Conservation (phyloP, 92 coral and sea anemone genomes). For the Phenganax subtilis region DNA sequence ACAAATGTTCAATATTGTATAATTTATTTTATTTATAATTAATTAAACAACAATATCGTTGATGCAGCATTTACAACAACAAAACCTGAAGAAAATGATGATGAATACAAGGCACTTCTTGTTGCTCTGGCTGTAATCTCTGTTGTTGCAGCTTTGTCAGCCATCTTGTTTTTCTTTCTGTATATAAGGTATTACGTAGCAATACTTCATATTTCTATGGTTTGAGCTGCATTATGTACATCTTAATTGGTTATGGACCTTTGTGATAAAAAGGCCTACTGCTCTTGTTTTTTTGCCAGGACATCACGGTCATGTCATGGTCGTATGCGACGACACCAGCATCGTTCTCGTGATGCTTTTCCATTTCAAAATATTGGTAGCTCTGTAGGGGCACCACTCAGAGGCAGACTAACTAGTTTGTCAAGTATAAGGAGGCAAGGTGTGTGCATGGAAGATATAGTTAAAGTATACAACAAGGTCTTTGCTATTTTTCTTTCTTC, state of each 20-base stretch:
- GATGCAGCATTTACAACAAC: neutral
- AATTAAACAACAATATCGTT: neutral
- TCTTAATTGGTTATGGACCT: neutral
- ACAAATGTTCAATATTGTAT: too few relatives aligned
- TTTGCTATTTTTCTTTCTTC: neutral
- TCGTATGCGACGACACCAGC: neutral
- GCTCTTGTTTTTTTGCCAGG: neutral
- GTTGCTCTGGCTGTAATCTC: constrained; percentile 9
- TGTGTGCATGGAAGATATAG: neutral
- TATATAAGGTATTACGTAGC: constrained; percentile 28
- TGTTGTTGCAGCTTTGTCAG: constrained; percentile 25
- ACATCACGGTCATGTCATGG: neutral
- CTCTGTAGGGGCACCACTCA: neutral
- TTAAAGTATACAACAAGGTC: constrained; percentile 7
- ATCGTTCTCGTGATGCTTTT: neutral
- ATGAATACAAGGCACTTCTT: neutral
- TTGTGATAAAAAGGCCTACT: too few relatives aligned
- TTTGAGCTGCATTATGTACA: neutral
- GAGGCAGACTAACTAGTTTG: constrained; percentile 20
- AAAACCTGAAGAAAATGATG: neutral
- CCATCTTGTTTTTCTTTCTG: constrained; percentile 14
- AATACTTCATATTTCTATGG: neutral
- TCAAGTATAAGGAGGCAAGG: constrained; percentile 31
- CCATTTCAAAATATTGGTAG: neutral
- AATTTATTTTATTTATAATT: too few relatives aligned